phyloP scores from a whole-genome alignment of 2,888 invertebrate genomes.

The Dorcus hopei region DNA sequence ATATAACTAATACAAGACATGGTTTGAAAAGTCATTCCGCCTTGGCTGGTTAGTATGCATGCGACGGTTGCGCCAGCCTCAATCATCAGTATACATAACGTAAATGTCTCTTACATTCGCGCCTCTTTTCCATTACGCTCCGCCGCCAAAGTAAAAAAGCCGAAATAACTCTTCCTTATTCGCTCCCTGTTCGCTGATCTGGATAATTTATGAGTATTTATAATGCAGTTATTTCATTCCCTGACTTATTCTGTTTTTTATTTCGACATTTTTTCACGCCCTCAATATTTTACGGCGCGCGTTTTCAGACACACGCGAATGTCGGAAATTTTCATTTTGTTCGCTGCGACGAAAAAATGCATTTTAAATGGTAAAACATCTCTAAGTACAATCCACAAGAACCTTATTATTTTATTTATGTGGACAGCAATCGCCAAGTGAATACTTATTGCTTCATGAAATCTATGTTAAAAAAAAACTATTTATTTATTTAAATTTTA shows the following conservation, averaged over 20 bases:
- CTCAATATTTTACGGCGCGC: neutral
- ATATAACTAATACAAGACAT: slow-evolving; percentile 29
- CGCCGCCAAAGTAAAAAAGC: slow-evolving; percentile 34
- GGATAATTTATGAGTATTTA: slow-evolving; percentile 43
- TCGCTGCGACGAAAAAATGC: too few relatives aligned
- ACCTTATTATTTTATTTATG: too few relatives aligned
- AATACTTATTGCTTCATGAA: too few relatives aligned
- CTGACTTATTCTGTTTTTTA: neutral
- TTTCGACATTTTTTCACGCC: neutral
- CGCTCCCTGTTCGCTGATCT: slow-evolving; percentile 34
- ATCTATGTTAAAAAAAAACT: too few relatives aligned
- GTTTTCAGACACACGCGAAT: neutral
- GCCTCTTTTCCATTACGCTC: slow-evolving; percentile 40
- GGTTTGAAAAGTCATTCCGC: slow-evolving; percentile 31
- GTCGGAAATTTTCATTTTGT: too few relatives aligned
- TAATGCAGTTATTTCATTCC: slow-evolving; percentile 33
- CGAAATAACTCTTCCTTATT: slow-evolving; percentile 43
- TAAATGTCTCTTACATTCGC: slow-evolving; percentile 44
- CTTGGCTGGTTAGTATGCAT: slow-evolving; percentile 35
- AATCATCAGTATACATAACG: slow-evolving; percentile 44
- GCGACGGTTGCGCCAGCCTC: slow-evolving; percentile 33
- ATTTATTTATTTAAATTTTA: too few relatives aligned
- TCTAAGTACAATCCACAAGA: too few relatives aligned
- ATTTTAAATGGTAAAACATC: too few relatives aligned
- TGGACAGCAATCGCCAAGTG: too few relatives aligned